Percentiles rank a stretch among this genome's conserved stretches.
Evolutionary conservation across 2,113 vertebrate genomes (phyloP).

Genomic region (Chlamydotis undulata): DNA sequence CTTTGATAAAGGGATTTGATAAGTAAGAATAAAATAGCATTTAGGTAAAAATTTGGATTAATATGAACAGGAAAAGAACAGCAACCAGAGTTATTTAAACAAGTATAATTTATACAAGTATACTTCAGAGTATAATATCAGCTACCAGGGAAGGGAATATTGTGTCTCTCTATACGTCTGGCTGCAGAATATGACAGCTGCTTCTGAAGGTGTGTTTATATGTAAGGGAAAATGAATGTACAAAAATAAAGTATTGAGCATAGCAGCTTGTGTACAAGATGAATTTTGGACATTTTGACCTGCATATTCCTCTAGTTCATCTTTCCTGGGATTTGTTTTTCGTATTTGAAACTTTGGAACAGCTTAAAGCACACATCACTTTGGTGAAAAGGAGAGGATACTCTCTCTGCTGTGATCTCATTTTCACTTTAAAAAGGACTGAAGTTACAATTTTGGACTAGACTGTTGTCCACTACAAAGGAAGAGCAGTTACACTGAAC

Average conservation of each 20-base stretch:
- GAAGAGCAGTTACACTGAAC: background rate
- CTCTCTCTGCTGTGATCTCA: background rate
- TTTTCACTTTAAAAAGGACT: background rate
- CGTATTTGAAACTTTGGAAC: background rate
- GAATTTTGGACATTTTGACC: background rate
- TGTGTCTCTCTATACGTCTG: background rate
- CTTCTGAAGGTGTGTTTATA: background rate
- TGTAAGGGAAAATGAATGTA: background rate
- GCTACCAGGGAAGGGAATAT: background rate
- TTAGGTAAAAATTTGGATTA: background rate
- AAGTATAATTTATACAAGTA: background rate
- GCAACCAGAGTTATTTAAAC: background rate
- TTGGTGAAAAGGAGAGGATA: background rate
- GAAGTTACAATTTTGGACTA: background rate
- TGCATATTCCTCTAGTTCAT: background rate
- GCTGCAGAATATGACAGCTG: background rate
- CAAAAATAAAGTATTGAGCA: background rate
- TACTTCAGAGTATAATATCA: background rate
- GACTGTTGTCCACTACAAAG: background rate
- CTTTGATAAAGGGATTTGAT: background rate
- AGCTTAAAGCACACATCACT: background rate
- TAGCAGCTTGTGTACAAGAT: background rate
- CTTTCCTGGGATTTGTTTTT: background rate
- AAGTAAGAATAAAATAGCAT: background rate
- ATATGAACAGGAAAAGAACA: background rate